These are phyloP conservation scores for Drosophila pallidifrons DNA, from an alignment of 1,140 invertebrate species.

Conservation along the genomic window DNA sequence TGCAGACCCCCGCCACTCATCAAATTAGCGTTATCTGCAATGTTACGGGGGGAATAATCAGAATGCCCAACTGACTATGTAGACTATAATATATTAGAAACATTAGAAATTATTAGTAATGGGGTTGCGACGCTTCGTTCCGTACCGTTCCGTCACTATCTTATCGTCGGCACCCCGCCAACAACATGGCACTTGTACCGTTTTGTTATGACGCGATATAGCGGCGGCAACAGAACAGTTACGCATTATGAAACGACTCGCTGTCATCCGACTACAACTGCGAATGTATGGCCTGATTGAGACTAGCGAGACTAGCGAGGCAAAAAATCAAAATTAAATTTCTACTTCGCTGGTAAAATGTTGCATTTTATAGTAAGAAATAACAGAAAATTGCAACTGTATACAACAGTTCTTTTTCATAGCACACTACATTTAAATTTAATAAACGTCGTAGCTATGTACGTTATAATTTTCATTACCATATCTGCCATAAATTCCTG, in stretches of 20 bases:
- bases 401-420: not conserved
- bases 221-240: conserved; percentile 3
- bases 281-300: conserved; percentile 17
- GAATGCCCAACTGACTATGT: conserved; percentile 10
- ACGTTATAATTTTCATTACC: not conserved
- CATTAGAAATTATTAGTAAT: conserved; percentile 26
- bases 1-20: not conserved
- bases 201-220: conserved; percentile 13
- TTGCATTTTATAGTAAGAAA: no score
- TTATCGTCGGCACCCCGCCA: conserved; percentile 21
- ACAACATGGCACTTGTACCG: conserved; percentile 7
- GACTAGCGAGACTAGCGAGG: not conserved
- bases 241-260: conserved; percentile 27
- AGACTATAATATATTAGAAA: conserved; percentile 8
- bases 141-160: conserved; percentile 19
- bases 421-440: not conserved
- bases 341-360: not conserved
- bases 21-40: conserved; percentile 8
- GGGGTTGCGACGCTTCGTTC: conserved; percentile 11
- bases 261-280: conserved; percentile 1
- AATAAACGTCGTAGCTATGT: no score
- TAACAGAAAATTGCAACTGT: no score
- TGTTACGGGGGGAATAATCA: not conserved
- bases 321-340: not conserved
- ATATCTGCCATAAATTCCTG: not conserved